Conservation (phyloP, 2,888 invertebrate species). For the Caenorhabditis sulstoni region DNA sequence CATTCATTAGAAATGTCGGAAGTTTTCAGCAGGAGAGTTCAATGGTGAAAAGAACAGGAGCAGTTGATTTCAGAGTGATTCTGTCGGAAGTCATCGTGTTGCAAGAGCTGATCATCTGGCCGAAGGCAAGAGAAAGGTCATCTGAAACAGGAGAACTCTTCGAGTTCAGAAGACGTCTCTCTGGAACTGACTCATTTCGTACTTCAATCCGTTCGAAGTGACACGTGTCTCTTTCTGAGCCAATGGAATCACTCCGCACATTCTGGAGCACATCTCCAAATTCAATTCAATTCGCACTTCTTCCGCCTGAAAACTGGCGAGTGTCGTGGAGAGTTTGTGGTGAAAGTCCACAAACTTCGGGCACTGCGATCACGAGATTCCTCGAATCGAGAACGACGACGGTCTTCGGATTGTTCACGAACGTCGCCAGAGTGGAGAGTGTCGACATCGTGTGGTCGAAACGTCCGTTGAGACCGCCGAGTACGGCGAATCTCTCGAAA, state of each 20-base stretch:
- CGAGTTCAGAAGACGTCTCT: neutral
- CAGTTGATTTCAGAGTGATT: constrained; percentile 50
- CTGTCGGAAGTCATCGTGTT: constrained; percentile 52
- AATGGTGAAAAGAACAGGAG: constrained; percentile 63
- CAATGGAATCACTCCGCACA: constrained; percentile 75
- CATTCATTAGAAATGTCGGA: neutral
- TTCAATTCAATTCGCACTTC: constrained; percentile 39
- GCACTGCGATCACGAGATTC: constrained; percentile 52
- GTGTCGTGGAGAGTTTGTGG: neutral
- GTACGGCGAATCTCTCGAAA: constrained; percentile 36
- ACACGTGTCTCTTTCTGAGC: constrained; percentile 70
- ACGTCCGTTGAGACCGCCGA: constrained; percentile 71
- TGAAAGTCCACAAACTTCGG: constrained; percentile 20
- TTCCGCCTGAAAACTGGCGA: constrained; percentile 38
- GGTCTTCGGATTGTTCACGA: neutral
- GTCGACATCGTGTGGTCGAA: constrained; percentile 77
- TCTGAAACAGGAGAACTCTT: constrained; percentile 45
- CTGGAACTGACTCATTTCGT: constrained; percentile 67
- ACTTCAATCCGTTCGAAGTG: constrained; percentile 73
- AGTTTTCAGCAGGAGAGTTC: constrained; percentile 22
- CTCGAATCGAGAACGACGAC: constrained; percentile 45
- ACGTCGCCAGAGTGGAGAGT: constrained; percentile 65
- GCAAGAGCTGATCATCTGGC: constrained; percentile 62
- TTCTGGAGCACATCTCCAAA: constrained; percentile 34
- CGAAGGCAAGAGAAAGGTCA: constrained; percentile 54